Evolutionary conservation across 2,888 invertebrate species (phyloP), one percentile per base, ranked within the genome.

Genomic region (Dioctria linearis): DNA sequence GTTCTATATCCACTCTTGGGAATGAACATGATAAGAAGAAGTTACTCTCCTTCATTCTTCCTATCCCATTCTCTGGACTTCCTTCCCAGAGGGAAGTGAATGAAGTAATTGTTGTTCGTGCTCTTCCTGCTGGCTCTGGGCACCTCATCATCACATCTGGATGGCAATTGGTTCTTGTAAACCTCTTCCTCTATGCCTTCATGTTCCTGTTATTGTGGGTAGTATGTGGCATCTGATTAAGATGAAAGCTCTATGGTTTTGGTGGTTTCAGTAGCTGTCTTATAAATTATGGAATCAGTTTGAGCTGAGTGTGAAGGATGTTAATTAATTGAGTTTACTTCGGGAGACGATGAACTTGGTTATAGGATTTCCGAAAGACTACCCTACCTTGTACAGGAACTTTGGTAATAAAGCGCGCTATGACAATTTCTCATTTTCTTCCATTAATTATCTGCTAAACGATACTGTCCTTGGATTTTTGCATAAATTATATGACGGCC

Each of bases 231-330:
- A 63, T 63, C 76, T 63, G 63, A 76, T 63, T 76, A 76, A 76
- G 76, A 76, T 76, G 63, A 61, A 63, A 76, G 63, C 49, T 63
- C 39, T 49, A 43, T 76, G 61, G 76, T 49, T 46, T 37, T 49
- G 63, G 46, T 76, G 46, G 43, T 61, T 59, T 4, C 40, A 46
- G 49, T 46, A 63, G 63, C 76, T 76, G 61, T 63, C 76, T 76
- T 76, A 61, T 76, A 76, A 76, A 76, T 76, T 76, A 76, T 76
- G 76, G 63, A 76, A 76, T 76, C 76, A 76, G 76, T 76, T 76
- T 63, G 63, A 76, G 76, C 63, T 63, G 49, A 76, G 63, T 76
- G 76, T 76, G 63, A 76, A 76, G 76, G 76, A 76, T 63, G 61
- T 46, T 76, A 76, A 76, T 76, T 76, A 76, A 76, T 76, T 63